Base-by-base conservation (phyloP, 2,797 vertebrate species). In the Betta splendens region DNA sequence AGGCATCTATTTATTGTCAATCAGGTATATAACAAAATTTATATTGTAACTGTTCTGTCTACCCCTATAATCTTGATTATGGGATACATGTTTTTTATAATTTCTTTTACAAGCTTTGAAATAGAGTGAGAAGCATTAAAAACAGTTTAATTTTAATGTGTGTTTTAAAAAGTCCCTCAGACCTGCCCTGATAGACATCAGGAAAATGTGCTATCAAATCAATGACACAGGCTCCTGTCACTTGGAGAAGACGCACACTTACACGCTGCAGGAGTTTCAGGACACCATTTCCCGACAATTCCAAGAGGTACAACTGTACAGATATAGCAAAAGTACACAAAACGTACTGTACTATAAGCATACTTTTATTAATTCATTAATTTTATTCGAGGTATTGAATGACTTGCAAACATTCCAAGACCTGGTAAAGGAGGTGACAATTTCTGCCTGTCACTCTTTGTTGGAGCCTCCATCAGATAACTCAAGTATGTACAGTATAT, bases 101-200 rank as follows among this genome's bases (percentile, higher is more conserved):
- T 28, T 28, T 28, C 9, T 29, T 9, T n/a, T 5, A 29, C 10
- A 13, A 35, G 3, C 17, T 9, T 40, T 29, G 2, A 33, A 53
- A 21, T 16, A 8, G 4, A 31, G 5, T 26, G 29, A 39, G 3
- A 12, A 7, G n/a, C n/a, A n/a, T n/a, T n/a, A n/a, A n/a, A n/a
- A n/a, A n/a, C 46, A 5, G 47, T 28, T 28, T 5, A 1, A 26
- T 26, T 6, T 26, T 26, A 9, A 9, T 82, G 5, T 43, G 1
- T 57, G 1, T 66, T 2, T 73, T 26, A 12, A 71, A 16, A 72
- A 96, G 95, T 80, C 64, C 77, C 83, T 95, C 47, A 72, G 83
- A 38, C 87, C 92, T 38, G 93, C 93, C 16, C 78, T 97, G 75
- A 79, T 92, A n/a, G 91, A 93, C 72, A 89, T 97, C 72, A 90